Percentiles rank a stretch among this genome's conserved stretches.
These are phyloP conservation scores for Cantharis lateralis DNA, from an alignment of 2,888 invertebrate species.

Conservation along the genomic window DNA sequence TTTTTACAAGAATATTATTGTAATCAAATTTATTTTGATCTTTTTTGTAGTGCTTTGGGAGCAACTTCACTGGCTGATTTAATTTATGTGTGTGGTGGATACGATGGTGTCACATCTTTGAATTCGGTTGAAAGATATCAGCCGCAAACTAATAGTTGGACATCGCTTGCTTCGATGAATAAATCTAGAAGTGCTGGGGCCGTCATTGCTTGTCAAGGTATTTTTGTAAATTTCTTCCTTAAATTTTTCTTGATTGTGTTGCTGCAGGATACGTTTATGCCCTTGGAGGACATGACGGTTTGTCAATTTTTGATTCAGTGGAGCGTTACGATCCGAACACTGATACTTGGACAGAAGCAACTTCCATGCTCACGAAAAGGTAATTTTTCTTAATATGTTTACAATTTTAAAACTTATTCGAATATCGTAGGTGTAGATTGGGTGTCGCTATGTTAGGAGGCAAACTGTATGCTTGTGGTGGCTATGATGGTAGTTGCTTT, in stretches of 20 bases:
- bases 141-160: slow-evolving; percentile 75
- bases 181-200: slow-evolving; percentile 61
- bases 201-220: slow-evolving; percentile 55
- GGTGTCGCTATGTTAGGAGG: slow-evolving; percentile 82
- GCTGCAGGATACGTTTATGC: slow-evolving; percentile 75
- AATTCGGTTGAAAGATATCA: slow-evolving; percentile 83
- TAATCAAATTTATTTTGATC: slow-evolving; percentile 25
- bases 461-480: slow-evolving; percentile 82
- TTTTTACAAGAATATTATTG: background rate
- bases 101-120: slow-evolving; percentile 82
- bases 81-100: slow-evolving; percentile 84
- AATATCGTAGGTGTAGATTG: slow-evolving; percentile 68
- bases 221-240: background rate
- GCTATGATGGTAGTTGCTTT: slow-evolving; percentile 85
- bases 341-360: slow-evolving; percentile 73
- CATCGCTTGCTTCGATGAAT: slow-evolving; percentile 72
- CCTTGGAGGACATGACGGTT: slow-evolving; percentile 85
- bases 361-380: slow-evolving; percentile 78
- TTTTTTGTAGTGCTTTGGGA: slow-evolving; percentile 70
- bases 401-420: background rate
- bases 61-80: slow-evolving; percentile 79
- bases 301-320: slow-evolving; percentile 85
- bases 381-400: slow-evolving; percentile 25
- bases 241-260: slow-evolving; percentile 37
- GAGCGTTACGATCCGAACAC: slow-evolving; percentile 78